Evolutionary conservation across 2,888 invertebrate species (phyloP).

Genomic region (Morpho deidamia): DNA sequence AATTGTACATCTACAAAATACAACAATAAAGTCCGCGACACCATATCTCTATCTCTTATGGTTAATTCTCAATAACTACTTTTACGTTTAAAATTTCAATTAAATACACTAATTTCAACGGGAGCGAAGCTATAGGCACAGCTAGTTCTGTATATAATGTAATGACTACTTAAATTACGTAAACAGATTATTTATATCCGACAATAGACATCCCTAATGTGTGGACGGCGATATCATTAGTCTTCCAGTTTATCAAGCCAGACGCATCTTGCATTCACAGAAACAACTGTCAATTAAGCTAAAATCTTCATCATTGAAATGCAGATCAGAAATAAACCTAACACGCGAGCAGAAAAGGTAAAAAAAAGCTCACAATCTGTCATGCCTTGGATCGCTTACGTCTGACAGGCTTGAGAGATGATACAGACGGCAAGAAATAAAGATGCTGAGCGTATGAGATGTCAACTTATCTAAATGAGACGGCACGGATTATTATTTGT

Average conservation of each 20-base stretch:
- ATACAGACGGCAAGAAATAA: conserved; percentile 29
- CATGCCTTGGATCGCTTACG: conserved; percentile 27
- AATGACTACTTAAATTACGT: no score
- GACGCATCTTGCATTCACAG: background rate
- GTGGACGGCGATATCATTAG: no score
- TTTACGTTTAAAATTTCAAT: no score
- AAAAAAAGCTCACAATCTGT: conserved; percentile 24
- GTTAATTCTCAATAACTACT: no score
- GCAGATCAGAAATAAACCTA: conserved; percentile 17
- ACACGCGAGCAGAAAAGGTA: conserved; percentile 6
- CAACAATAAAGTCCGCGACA: no score
- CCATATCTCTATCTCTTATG: no score
- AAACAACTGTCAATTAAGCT: background rate
- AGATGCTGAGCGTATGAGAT: conserved; percentile 20
- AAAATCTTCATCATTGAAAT: conserved; percentile 1
- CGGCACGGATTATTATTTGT: no score
- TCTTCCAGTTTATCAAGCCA: background rate
- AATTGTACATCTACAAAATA: no score
- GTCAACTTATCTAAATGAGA: background rate
- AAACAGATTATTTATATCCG: background rate
- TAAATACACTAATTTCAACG: no score
- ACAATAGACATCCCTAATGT: background rate
- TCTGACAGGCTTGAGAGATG: conserved; percentile 42
- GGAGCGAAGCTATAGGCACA: no score
- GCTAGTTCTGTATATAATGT: no score